A percentile compares a stretch with the other conserved stretches of the same genome.
These are phyloP conservation scores for Lithobates pipiens DNA, from an alignment of 2,797 vertebrate genomes.

Conservation along the genomic window DNA sequence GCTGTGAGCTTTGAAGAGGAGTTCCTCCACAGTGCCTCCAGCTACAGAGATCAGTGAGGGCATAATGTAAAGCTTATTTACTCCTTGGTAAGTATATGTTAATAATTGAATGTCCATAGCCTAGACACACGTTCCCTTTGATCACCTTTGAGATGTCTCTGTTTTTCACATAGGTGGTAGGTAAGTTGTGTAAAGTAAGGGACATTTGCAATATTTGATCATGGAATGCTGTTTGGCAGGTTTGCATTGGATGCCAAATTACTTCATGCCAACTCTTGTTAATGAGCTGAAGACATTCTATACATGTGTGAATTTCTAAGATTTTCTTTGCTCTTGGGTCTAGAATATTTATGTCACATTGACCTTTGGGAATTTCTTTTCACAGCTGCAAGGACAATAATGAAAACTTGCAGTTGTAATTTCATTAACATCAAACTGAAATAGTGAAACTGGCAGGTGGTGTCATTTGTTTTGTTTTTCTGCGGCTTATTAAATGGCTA, in stretches of 20 bases:
- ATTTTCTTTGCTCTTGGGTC: not conserved
- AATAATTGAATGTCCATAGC: not conserved
- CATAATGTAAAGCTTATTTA: too few species aligned
- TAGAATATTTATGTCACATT: not conserved
- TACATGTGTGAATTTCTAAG: not conserved
- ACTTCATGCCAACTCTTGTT: not conserved
- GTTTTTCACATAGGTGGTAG: not conserved
- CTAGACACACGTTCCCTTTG: not conserved
- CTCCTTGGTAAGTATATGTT: too few species aligned
- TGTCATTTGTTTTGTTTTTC: not conserved
- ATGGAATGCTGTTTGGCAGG: not conserved
- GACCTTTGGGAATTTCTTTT: not conserved
- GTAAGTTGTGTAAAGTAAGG: too few species aligned
- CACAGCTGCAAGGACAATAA: not conserved
- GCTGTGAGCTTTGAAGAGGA: too few species aligned
- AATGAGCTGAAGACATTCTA: not conserved
- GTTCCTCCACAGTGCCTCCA: too few species aligned
- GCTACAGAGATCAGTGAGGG: too few species aligned
- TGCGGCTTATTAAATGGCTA: not conserved
- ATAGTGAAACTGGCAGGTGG: constrained; percentile 1
- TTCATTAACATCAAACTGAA: constrained; percentile 2
- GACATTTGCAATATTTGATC: not conserved
- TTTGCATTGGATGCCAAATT: not conserved
- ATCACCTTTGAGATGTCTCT: not conserved
- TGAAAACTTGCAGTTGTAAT: not conserved